Base-by-base conservation (phyloP, 2,888 invertebrate species). In the Slavum lentiscoides region DNA sequence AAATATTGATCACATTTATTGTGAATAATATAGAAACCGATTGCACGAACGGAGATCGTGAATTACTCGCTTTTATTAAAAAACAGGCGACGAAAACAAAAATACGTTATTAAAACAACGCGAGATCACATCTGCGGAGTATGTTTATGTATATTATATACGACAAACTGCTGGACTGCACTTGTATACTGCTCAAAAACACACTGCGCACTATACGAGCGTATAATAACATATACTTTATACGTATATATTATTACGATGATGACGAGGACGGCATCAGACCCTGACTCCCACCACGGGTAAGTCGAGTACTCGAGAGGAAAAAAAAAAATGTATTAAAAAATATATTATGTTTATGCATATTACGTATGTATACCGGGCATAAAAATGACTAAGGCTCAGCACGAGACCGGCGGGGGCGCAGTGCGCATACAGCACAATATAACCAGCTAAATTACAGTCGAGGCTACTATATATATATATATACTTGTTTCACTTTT, bases 381-480 rank as follows among this genome's bases (percentile, higher is more conserved):
- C 49, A 62, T 77, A 70, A 77, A 69, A 77, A 69, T 62, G 69
- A 70, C 77, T 53, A 62, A 49, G 61, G 62, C 77, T 37, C 77
- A 69, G 77, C 77, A 69, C 23, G 77, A 77, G 61, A 77, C 62
- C 62, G 59, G 68, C 53, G 69, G 61, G 76, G 77, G 61, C 59
- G 69, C 43, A 37, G 58, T n/a, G 43, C 15, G 30, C 30, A 30
- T 59, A 43, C n/a, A 30, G 53, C 61, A 77, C 61, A 76, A 76
- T 76, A 76, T 76, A 76, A 69, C 75, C 43, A 59, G 53, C 69
- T 77, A 77, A 77, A 77, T 77, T 62, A 77, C 37, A 77, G 68
- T 68, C 58, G 17, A 37, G 37, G 69, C 69, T 30, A 30, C 30
- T 30, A 30, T n/a, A n/a, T n/a, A n/a, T n/a, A n/a, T n/a, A n/a